Percentiles rank a stretch among this genome's conserved stretches.
Evolutionary conservation across 2,113 vertebrate genomes (phyloP).

Genomic region (Fulmarus glacialis): DNA sequence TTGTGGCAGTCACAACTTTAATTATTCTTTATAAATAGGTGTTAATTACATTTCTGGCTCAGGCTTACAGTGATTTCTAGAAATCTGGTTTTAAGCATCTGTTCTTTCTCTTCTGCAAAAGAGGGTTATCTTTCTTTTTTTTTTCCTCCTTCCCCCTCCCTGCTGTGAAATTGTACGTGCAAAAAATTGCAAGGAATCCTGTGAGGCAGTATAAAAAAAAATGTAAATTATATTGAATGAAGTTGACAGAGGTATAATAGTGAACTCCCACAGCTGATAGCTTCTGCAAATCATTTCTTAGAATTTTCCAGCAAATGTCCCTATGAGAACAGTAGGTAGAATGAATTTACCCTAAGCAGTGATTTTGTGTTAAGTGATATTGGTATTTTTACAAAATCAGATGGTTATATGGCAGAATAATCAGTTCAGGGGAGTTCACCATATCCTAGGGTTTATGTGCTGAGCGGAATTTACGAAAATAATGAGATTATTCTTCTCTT

Average conservation of each 20-base stretch:
- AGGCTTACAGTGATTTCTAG: conserved; percentile 79
- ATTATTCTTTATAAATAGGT: conserved; percentile 88
- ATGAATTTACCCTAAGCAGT: conserved; percentile 73
- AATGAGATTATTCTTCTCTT: not conserved
- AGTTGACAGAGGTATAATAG: conserved; percentile 79
- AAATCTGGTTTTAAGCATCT: conserved; percentile 85
- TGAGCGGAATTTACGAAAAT: conserved; percentile 38
- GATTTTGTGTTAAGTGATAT: conserved; percentile 72
- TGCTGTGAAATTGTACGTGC: conserved; percentile 76
- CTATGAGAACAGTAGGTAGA: conserved; percentile 71
- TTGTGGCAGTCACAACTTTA: conserved; percentile 85
- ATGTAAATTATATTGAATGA: conserved; percentile 81
- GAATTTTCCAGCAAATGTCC: conserved; percentile 78
- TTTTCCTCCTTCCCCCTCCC: conserved; percentile 24
- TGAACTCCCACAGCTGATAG: conserved; percentile 76
- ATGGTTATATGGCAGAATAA: conserved; percentile 61
- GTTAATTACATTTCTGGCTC: conserved; percentile 86
- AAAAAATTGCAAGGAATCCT: conserved; percentile 78
- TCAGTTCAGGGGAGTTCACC: conserved; percentile 66
- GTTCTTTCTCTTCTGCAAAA: conserved; percentile 72
- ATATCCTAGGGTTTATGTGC: conserved; percentile 38
- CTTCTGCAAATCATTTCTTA: conserved; percentile 76
- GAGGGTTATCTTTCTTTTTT: conserved; percentile 53
- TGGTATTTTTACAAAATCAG: conserved; percentile 67
- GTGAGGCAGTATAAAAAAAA: conserved; percentile 71